Evolutionary conservation across 2,797 vertebrate genomes (phyloP), one percentile per base, ranked within the genome.

Genomic region (Balearica regulorum): DNA sequence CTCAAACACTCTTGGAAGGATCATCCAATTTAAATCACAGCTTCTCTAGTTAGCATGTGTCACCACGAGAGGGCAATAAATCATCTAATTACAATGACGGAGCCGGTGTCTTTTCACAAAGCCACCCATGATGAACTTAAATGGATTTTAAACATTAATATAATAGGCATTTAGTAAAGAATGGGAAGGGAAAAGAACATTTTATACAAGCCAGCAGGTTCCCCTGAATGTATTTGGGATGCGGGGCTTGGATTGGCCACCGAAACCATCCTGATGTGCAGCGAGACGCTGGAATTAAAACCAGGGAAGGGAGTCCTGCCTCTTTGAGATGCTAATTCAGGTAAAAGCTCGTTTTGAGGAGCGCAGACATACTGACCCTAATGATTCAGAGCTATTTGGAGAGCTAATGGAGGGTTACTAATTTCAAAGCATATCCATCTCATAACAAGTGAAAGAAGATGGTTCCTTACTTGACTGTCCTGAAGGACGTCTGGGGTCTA

Each of bases 11-110:
- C 87, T 72, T 29, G 83, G 65, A 92, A 89, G 62, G 96, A 91
- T 97, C 97, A 97, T 97, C 97, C 96, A 97, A 97, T 97, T 97
- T 96, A 95, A 94, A 90, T 92, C 91, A 91, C 95, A 94, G 95
- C 75, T 95, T 97, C 91, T 79, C 70, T 28, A 77, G 92, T 90
- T 96, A 96, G 87, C 31, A 10, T 28, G 35, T 96, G 79, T 58
- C 61, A 90, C 98, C 98, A 97, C 97, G 97, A 98, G 98, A 97
- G 98, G 98, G 98, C 98, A 97, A 94, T 96, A 93, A 91, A 95
- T 97, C 97, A 95, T 97, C 94, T 97, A 98, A 97, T 91, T 97
- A 96, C 79, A 93, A 78, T 64, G 91, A 95, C 8, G 72, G 96
- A 96, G 90, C 66, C 17, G 4, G n/a, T 46, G 91, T 93, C 81